Base-by-base conservation (phyloP, 2,888 invertebrate genomes). In the Folsomia candida region DNA sequence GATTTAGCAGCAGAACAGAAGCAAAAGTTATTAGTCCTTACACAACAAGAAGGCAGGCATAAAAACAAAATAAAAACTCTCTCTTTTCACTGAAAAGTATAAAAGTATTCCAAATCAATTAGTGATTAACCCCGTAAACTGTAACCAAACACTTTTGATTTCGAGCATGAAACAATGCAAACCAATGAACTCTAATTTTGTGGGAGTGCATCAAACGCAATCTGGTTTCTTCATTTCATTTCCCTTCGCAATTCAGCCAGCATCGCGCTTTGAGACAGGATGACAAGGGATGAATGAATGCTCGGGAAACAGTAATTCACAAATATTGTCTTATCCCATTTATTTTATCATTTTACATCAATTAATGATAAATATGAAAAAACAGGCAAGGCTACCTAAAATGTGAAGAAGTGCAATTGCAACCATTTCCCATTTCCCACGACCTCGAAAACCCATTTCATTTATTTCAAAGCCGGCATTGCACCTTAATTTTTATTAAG, bases 101-200 rank as follows among this genome's bases (percentile, higher is more conserved):
- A n/a, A 6, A 54, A 54, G 54, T 54, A 54, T 54, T 54, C 22
- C 54, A 54, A 22, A 54, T 54, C 54, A 54, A 54, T 54, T 54
- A 54, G 54, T 20, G 22, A 20, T 54, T 20, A 22, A 54, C 54
- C 54, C 54, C 22, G 18, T 54, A 54, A 54, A 54, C 54, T 20
- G 54, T 54, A 54, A 54, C 54, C 54, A n/a, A n/a, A n/a, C n/a
- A 54, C 54, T 54, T 54, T 54, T 54, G 54, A 54, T 54, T 54
- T 54, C 54, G n/a, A 54, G 22, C 20, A n/a, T 20, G n/a, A 54
- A 54, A 54, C 54, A 54, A 54, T 54, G 54, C 54, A 54, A 18
- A 22, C 54, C 54, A 20, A 54, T 54, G 54, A 54, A 54, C 54
- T 37, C 14, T 37, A 37, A 37, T 37, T 4, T 37, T 37, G 37